phyloP scores from a whole-genome alignment of 2,888 invertebrate species.

The Drosophila anceps region DNA sequence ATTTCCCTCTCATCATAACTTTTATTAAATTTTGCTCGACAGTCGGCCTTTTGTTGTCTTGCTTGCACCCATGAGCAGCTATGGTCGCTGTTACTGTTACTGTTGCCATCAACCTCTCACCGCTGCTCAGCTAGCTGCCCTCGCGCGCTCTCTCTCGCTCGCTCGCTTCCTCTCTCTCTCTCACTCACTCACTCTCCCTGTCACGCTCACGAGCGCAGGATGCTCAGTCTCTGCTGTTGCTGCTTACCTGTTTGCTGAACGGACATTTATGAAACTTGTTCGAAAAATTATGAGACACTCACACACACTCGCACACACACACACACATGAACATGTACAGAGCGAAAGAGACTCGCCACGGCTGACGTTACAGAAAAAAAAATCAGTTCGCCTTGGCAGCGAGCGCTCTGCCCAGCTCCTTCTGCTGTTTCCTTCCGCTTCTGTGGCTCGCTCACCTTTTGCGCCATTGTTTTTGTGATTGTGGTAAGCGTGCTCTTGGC shows the following conservation, averaged over 20 bases:
- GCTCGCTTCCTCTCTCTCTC: background rate
- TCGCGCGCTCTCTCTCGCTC: slow-evolving; percentile 11
- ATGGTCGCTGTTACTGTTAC: slow-evolving; percentile 69
- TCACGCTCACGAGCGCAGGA: slow-evolving; percentile 29
- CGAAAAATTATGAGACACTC: slow-evolving; percentile 76
- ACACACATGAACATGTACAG: background rate
- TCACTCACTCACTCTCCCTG: slow-evolving; percentile 17
- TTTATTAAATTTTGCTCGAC: slow-evolving; percentile 76
- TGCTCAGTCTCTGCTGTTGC: slow-evolving; percentile 56
- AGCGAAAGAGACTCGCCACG: slow-evolving; percentile 19
- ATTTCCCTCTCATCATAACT: slow-evolving; percentile 79
- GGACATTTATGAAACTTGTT: slow-evolving; percentile 80
- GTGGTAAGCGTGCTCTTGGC: slow-evolving; percentile 34
- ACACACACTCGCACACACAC: slow-evolving; percentile 24
- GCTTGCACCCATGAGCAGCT: slow-evolving; percentile 41
- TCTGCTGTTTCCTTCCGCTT: slow-evolving; percentile 68
- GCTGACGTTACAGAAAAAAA: slow-evolving; percentile 23
- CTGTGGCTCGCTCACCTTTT: slow-evolving; percentile 71
- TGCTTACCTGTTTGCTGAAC: slow-evolving; percentile 67
- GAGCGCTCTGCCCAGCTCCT: slow-evolving; percentile 20
- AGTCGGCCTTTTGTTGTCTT: slow-evolving; percentile 39
- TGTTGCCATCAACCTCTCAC: slow-evolving; percentile 74
- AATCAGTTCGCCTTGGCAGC: slow-evolving; percentile 28
- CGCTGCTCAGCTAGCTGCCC: slow-evolving; percentile 17
- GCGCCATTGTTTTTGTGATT: slow-evolving; percentile 55